These are phyloP conservation scores for Teleogryllus oceanicus DNA, from an alignment of 2,888 invertebrate species.

Conservation along the genomic window DNA sequence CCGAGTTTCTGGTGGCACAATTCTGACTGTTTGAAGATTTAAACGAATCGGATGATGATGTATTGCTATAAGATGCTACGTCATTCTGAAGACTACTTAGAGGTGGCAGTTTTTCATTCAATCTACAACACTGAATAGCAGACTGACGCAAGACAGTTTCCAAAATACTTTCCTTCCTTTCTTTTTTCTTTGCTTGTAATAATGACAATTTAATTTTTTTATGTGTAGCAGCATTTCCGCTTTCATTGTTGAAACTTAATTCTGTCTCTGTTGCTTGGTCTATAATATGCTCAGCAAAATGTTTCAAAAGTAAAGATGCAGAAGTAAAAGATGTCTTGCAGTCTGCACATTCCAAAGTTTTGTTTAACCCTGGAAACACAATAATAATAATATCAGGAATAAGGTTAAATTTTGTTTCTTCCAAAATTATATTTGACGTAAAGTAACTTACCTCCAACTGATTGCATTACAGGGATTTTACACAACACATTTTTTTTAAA, in stretches of 20 bases:
- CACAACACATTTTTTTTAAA: not conserved
- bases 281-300: slow-evolving; percentile 45
- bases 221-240: not conserved
- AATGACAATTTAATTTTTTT: not conserved
- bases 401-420: not conserved
- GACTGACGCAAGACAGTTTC: slow-evolving; percentile 33
- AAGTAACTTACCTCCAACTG: slow-evolving; percentile 32
- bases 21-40: not conserved
- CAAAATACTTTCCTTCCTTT: slow-evolving; percentile 34
- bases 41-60: not conserved
- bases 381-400: not conserved
- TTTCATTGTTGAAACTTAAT: not conserved
- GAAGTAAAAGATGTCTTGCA: slow-evolving; percentile 43
- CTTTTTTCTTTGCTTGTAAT: slow-evolving; percentile 31
- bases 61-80: not conserved
- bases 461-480: slow-evolving; percentile 33
- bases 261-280: slow-evolving; percentile 4
- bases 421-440: not conserved
- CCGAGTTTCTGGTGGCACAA: not conserved
- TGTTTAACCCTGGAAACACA: slow-evolving; percentile 28
- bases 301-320: slow-evolving; percentile 45
- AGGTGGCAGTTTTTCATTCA: too few relatives aligned
- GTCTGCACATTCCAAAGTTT: slow-evolving; percentile 41
- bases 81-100: not conserved
- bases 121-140: slow-evolving; percentile 24